Evolutionary conservation across 2,113 vertebrate species (phyloP), one percentile per base, ranked within the genome.

Genomic region (Tamias sibiricus): DNA sequence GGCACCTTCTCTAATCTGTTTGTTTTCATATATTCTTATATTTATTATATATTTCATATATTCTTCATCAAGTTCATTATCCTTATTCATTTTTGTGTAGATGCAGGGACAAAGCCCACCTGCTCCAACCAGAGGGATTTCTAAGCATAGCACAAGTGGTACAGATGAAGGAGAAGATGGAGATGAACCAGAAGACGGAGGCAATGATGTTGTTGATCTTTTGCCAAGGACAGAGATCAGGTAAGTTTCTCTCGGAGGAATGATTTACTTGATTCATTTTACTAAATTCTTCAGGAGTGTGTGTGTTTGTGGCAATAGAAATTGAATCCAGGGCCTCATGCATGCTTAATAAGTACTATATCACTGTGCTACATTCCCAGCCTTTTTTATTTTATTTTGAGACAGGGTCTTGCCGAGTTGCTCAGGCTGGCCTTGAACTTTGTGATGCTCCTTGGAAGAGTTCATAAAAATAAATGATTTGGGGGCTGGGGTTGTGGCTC

Each of bases 51-150:
- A n/a, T n/a, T n/a, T n/a, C n/a, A n/a, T n/a, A n/a, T n/a, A 3
- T 76, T 54, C 64, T 74, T 95, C 35, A 40, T 82, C 17, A 77
- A 85, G 49, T 88, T 97, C 62, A 71, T 74, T 91, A 40, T 28
- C 42, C 59, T 97, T 35, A 82, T 83, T 75, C 24, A 32, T 86
- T 81, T 97, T 32, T 93, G 72, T 98, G 62, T 90, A 99, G 99
- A 99, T 99, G 99, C 99, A 99, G 96, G 99, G 99, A 32, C 99
- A 99, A 96, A 99, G 98, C 22, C 99, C 99, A 54, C 99, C 99
- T 20, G 98, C 98, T 85, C 98, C 99, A 42, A 98, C 98, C 94
- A 99, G 99, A 97, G 99, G 98, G 64, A 96, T 98, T 97, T 98
- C 98, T 72, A 99, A 99, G 84, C 91, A 98, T 8, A 98, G 93